Base-by-base conservation (phyloP, 2,797 vertebrate species). In the Diceros bicornis region DNA sequence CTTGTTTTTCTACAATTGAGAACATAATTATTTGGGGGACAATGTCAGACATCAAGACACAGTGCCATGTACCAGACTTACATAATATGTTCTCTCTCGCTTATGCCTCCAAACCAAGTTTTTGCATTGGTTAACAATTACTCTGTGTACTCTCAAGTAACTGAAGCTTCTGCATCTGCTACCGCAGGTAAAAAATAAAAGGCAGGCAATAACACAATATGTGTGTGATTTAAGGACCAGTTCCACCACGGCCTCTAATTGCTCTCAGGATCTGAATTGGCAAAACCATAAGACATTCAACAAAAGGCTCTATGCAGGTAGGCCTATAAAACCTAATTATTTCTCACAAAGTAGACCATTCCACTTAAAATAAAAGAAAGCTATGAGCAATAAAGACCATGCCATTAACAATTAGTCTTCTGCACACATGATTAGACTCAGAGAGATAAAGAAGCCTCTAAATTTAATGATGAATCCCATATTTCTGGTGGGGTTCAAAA, bases 241-340 rank as follows among this genome's bases (percentile, higher is more conserved):
- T 95, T 89, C 96, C 25, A 4, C 92, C 95, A 81, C 91, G 90
- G 94, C 82, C 83, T 98, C 98, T 99, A 99, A 99, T 99, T 99
- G 99, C 98, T 99, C 97, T 98, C 98, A 98, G 98, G 98, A 98
- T 98, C 98, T 98, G 97, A 98, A 99, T 98, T 99, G 99, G 99
- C 99, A 99, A 99, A 99, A 99, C 97, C 97, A 88, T 99, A 99
- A 99, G 97, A 98, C 98, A 98, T 98, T 99, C 98, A 99, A 99
- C 99, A 99, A 99, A 99, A 99, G 98, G 97, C 97, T 98, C 27
- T 92, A 98, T 98, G 98, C 98, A 99, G 99, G 99, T 99, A 99
- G 98, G 98, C 99, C 99, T 99, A 99, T 99, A 99, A 99, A 99
- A 99, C 98, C 99, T 99, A 99, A 99, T 99, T 99, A 99, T 99